Conservation (phyloP, 2,888 invertebrate species). For the Neoaliturus tenellus region DNA sequence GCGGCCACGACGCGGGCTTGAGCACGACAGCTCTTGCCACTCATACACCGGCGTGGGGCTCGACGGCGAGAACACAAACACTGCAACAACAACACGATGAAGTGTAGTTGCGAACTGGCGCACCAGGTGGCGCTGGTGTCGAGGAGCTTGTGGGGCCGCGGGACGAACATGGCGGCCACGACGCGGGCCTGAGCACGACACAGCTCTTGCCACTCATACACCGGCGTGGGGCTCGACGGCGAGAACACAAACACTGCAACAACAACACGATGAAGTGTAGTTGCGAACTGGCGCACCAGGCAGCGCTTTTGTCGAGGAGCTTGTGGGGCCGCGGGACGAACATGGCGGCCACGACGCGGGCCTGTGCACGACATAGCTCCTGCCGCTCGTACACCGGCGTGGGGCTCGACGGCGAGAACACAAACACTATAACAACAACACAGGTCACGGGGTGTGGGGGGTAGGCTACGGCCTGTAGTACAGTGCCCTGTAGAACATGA, state of each 20-base stretch:
- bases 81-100: slow-evolving; percentile 75
- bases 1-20: slow-evolving; percentile 73
- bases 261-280: slow-evolving; percentile 75
- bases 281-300: slow-evolving; percentile 79
- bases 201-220: slow-evolving; percentile 74
- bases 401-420: slow-evolving; percentile 78
- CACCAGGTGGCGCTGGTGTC: slow-evolving; percentile 76
- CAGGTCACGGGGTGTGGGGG: too few relatives aligned
- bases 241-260: slow-evolving; percentile 80
- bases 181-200: slow-evolving; percentile 70
- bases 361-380: slow-evolving; percentile 71
- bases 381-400: slow-evolving; percentile 75
- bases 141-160: slow-evolving; percentile 73
- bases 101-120: slow-evolving; percentile 77
- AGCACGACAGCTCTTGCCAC: slow-evolving; percentile 71
- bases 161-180: slow-evolving; percentile 77
- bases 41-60: slow-evolving; percentile 76
- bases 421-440: slow-evolving; percentile 75
- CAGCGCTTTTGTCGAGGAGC: slow-evolving; percentile 71
- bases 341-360: slow-evolving; percentile 73
- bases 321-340: slow-evolving; percentile 77
- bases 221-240: slow-evolving; percentile 75
- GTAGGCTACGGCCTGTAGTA: too few relatives aligned
- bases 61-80: slow-evolving; percentile 79
- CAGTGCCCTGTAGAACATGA: too few relatives aligned